Base-by-base conservation (phyloP, 2,113 vertebrate species). In the Aegithalos caudatus region DNA sequence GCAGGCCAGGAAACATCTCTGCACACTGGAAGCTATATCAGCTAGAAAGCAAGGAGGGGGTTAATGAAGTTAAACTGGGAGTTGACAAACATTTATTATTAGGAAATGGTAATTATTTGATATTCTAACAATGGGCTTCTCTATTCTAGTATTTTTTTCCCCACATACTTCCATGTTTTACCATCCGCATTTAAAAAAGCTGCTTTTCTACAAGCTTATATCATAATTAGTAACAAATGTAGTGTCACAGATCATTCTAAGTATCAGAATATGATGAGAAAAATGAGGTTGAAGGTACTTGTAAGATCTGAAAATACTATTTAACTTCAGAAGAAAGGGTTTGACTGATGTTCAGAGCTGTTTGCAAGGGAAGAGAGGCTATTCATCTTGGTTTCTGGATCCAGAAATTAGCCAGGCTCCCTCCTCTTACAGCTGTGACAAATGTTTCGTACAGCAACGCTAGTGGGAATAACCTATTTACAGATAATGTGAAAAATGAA, bases 401-500 rank as follows among this genome's bases (percentile, higher is more conserved):
- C 44, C 76, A 93, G 76, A 88, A 94, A 88, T 94, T 91, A 96
- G 56, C 83, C 47, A 81, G 60, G 24, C 58, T 90, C 51, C 42
- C 35, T 90, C 67, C 86, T 90, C 58, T 86, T 88, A 88, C 58
- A 88, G 80, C 83, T 94, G 77, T 95, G 86, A 93, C 88, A 95
- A 97, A 92, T 92, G 91, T 86, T 94, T 93, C 80, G 91, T 81
- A 73, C 44, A 92, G 91, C 44, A 88, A 86, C 0, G 9, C 88
- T 77, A 60, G 80, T 92, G 61, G 77, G 86, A 95, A 93, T 95
- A 94, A 92, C 42, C 57, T 91, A 72, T 95, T 95, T 92, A 92
- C 84, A 94, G 89, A 80, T 91, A 86, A 95, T 85, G 35, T 94
- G 89, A 92, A 95, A 95, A 96, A 91, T 91, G 81, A 76, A 87